Conservation (phyloP, 1,140 invertebrate genomes). For the Pissodes strobi region DNA sequence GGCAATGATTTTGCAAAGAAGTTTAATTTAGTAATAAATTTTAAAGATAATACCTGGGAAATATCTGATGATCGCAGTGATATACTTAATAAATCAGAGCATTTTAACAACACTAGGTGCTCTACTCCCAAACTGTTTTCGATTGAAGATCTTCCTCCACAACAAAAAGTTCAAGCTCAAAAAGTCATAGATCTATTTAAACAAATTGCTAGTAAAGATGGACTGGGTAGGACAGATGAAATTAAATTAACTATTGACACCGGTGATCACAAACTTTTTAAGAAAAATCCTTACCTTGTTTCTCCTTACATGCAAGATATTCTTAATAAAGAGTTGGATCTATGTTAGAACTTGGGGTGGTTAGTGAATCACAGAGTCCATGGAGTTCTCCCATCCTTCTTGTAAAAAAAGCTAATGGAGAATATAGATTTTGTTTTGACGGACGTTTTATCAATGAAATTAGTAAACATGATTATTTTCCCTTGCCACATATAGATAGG, state of each 20-base stretch:
- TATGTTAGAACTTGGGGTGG: constrained; percentile 26
- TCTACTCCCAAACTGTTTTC: neutral
- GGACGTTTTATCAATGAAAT: constrained; percentile 52
- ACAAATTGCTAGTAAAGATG: neutral
- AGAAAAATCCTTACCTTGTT: constrained; percentile 8
- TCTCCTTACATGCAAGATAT: constrained; percentile 15
- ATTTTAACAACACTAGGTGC: too few species aligned
- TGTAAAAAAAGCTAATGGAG: constrained; percentile 34
- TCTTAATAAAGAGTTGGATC: neutral
- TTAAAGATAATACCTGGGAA: too few species aligned
- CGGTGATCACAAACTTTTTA: neutral
- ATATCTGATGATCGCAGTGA: neutral
- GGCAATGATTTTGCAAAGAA: too few species aligned
- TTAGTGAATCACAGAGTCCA: constrained; percentile 27
- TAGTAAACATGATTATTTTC: constrained; percentile 49
- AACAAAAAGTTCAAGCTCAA: neutral
- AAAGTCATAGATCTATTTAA: too few species aligned
- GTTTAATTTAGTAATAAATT: too few species aligned
- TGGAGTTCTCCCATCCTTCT: constrained; percentile 34
- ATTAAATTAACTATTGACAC: constrained; percentile 10
- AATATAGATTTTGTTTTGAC: constrained; percentile 52
- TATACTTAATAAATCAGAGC: too few species aligned
- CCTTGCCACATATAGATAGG: constrained; percentile 40
- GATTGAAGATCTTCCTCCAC: neutral
- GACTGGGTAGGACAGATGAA: constrained; percentile 4